Percentiles rank a stretch among this genome's conserved stretches.
These are phyloP conservation scores for Decapterus maruadsi DNA, from an alignment of 2,797 vertebrate genomes.

Conservation along the genomic window DNA sequence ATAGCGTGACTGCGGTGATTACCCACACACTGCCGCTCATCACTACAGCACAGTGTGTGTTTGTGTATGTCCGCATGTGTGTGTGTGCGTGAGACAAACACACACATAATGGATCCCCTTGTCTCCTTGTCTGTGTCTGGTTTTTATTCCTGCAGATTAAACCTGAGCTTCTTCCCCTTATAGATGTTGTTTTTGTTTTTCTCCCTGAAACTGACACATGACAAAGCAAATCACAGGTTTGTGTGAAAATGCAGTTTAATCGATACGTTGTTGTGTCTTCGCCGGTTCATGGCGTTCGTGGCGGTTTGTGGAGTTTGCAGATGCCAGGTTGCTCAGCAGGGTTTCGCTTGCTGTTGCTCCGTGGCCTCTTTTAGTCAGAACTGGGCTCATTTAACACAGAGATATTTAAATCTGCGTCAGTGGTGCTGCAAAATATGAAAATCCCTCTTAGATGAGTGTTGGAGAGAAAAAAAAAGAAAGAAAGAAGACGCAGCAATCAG, in stretches of 20 bases:
- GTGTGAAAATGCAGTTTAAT: background rate
- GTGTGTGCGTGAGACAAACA: conserved; percentile 17
- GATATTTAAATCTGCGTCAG: background rate
- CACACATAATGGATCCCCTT: conserved; percentile 28
- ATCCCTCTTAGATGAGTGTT: background rate
- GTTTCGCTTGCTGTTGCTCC: background rate
- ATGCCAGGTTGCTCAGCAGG: background rate
- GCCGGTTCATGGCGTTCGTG: background rate
- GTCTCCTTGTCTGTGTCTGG: conserved; percentile 13
- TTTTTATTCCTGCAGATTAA: conserved; percentile 34
- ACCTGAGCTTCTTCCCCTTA: conserved; percentile 1
- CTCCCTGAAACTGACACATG: background rate
- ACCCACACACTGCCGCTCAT: conserved; percentile 68
- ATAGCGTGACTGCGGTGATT: conserved; percentile 66
- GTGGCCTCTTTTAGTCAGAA: conserved; percentile 6
- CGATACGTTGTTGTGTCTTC: background rate
- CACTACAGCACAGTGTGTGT: conserved; percentile 36
- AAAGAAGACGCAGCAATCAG: background rate
- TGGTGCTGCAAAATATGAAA: background rate
- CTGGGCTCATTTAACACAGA: background rate
- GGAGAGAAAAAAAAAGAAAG: background rate
- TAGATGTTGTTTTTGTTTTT: background rate
- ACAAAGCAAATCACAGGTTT: background rate
- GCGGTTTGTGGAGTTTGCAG: background rate
- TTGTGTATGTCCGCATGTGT: background rate